phyloP scores from a whole-genome alignment of 1,140 invertebrate species.

The Trachymyrmex cornetzi region DNA sequence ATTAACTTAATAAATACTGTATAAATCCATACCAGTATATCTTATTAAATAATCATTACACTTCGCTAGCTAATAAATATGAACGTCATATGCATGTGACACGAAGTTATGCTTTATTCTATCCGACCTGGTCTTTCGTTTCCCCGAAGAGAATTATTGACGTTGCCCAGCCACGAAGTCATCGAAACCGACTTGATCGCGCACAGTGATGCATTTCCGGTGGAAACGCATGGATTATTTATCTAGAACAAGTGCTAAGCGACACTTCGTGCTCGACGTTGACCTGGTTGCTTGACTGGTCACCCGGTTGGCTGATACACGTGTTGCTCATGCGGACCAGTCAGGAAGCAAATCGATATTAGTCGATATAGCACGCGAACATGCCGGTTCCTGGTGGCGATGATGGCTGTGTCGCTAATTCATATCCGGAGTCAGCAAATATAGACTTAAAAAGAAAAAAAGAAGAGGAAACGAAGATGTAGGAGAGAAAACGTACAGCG shows the following conservation, averaged over 20 bases:
- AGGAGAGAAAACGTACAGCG: neutral
- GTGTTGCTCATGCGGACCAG: constrained; percentile 57
- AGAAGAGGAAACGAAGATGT: neutral
- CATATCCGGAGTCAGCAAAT: neutral
- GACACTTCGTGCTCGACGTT: constrained; percentile 53
- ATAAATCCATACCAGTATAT: neutral
- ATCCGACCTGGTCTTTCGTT: neutral
- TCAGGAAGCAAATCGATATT: constrained; percentile 50
- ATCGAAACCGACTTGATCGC: constrained; percentile 12
- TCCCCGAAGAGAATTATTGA: neutral
- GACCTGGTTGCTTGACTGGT: constrained; percentile 53
- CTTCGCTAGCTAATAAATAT: neutral
- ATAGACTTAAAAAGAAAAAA: neutral
- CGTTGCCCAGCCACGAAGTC: neutral
- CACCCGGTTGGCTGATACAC: constrained; percentile 36
- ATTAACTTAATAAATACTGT: neutral
- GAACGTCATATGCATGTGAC: neutral
- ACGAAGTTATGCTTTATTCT: neutral
- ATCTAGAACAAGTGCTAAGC: constrained; percentile 28
- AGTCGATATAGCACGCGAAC: constrained; percentile 9
- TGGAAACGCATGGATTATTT: constrained; percentile 55
- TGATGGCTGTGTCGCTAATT: neutral
- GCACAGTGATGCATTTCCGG: constrained; percentile 4
- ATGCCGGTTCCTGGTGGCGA: neutral
- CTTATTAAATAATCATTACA: neutral